Evolutionary conservation across 2,113 vertebrate species (phyloP).

Genomic region (Pyrgilauda ruficollis): DNA sequence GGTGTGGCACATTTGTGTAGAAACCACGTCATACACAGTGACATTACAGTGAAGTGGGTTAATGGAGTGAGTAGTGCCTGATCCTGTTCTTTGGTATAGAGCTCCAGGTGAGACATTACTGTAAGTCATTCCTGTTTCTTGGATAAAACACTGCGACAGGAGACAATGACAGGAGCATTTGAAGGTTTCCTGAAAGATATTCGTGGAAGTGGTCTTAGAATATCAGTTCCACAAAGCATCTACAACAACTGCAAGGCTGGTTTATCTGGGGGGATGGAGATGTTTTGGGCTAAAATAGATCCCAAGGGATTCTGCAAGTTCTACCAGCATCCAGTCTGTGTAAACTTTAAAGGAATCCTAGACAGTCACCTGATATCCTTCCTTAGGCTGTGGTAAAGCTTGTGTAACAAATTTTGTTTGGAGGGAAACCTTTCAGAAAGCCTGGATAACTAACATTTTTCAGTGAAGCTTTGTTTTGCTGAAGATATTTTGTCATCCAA

Average conservation of each 20-base stretch:
- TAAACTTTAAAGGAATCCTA: background rate
- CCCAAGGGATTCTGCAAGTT: background rate
- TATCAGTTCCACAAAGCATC: background rate
- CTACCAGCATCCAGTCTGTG: background rate
- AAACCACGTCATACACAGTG: background rate
- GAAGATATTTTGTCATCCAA: background rate
- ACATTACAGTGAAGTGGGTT: background rate
- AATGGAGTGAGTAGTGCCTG: background rate
- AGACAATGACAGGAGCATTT: background rate
- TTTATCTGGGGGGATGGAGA: background rate
- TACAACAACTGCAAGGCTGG: background rate
- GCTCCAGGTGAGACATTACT: background rate
- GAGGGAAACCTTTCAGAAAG: background rate
- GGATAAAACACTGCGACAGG: background rate
- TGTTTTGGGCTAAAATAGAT: background rate
- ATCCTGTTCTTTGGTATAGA: background rate
- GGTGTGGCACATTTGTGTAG: rapidly evolving
- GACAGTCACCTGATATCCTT: background rate
- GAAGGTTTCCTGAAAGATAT: background rate
- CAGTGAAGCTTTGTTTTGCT: background rate
- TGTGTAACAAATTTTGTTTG: background rate
- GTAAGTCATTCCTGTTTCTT: background rate
- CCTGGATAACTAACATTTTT: background rate
- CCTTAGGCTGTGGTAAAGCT: background rate
- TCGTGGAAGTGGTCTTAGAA: background rate